Evolutionary conservation across 1,140 invertebrate genomes (phyloP), one percentile per base, ranked within the genome.

Genomic region (Drosophila orena): DNA sequence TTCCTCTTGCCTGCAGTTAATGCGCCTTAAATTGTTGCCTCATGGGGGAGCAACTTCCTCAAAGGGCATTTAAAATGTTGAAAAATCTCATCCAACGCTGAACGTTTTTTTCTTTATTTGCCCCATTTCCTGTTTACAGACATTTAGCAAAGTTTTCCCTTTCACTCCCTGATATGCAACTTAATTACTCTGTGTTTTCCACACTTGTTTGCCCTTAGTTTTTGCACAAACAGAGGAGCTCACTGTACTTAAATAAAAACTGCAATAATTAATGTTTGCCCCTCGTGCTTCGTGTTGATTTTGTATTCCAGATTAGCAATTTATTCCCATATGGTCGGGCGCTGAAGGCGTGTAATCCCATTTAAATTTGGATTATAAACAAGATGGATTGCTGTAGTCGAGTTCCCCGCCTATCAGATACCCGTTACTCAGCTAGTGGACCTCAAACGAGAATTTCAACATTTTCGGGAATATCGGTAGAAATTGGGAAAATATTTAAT

Each of bases 1-100:
- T 70, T 70, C 42, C 66, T 55, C 49, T 70, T 69, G 66, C 50
- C 64, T 71, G 68, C 68, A 71, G 43, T 71, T 71, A 71, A 71
- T 71, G 65, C 50, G 68, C 37, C 68, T 71, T 57, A 57, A 70
- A 70, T 70, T 70, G 46, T 44, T 69, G 61, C 50, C 42, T 15
- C 47, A n/a, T 1, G 34, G 27, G 6, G 6, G 2, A 27, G 42
- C 4, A 56, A 47, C 42, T 49, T 57, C 11, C 35, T 42, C 14
- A 38, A 40, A 54, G 15, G 38, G 52, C 66, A 47, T 70, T 70
- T 70, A 55, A 57, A 49, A 71, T 37, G 43, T 12, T 11, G 27
- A 20, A 69, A 70, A 66, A 53, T 24, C 35, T n/a, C 12, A 43
- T 27, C 12, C 57, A 50, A 10, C 5, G 58, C 8, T 17, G 11